Evolutionary conservation across 2,113 vertebrate species (phyloP), one percentile per base, ranked within the genome.

Genomic region (Atherinomorus stipes): DNA sequence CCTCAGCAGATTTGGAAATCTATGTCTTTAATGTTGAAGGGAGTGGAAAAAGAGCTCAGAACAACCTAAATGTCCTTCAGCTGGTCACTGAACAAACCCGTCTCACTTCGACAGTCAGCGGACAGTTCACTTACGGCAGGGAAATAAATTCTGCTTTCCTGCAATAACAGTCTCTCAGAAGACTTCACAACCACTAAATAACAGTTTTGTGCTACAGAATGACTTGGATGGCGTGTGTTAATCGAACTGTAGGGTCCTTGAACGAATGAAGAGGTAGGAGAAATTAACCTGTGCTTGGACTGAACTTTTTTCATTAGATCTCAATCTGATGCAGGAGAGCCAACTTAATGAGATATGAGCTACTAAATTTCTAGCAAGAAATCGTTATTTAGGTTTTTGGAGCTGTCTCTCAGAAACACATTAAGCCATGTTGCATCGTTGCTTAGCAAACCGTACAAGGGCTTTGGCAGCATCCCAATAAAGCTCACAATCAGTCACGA

Each of bases 161-260:
- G 56, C 51, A 64, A 86, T 76, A 88, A 74, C 80, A 79, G 65
- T 51, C 25, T 54, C 78, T 86, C 37, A 64, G 50, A 66, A 76
- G 77, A 79, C 60, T 75, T 76, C 57, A 70, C 47, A 79, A 78
- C 49, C 74, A 69, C 61, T 56, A 62, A 87, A 85, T 77, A 87
- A 70, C 3, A 42, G 23, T 45, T 71, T 69, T 77, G 82, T 51
- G 49, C 34, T 13, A 34, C 37, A 38, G 85, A 90, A 78, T 67
- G 51, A 80, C 76, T 86, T 68, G 18, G 40, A 62, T 76, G 64
- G 49, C 70, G 83, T 59, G 76, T 79, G 63, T 75, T 89, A 85
- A 92, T 91, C 83, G 89, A 90, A 86, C 7, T 79, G 49, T 42
- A 79, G 74, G 37, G 68, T 58, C 68, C 75, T 82, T 84, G 75